Conservation (phyloP, 2,113 vertebrate species). For the Strigops habroptila region DNA sequence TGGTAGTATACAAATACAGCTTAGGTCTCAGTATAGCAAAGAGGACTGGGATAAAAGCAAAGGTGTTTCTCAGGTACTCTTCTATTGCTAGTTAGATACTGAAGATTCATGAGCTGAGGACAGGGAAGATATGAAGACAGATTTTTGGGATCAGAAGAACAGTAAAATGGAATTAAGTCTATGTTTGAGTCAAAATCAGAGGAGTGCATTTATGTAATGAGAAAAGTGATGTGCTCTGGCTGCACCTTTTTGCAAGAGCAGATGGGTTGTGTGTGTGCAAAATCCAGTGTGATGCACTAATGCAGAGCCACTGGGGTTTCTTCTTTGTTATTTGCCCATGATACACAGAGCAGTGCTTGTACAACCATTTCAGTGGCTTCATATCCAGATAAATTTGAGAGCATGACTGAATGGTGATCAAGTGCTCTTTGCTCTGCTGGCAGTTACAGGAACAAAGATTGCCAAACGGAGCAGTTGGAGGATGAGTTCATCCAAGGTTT, state of each 20-base stretch:
- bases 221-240: not conserved
- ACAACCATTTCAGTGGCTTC: not conserved
- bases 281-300: not conserved
- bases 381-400: not conserved
- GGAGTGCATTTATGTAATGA: not conserved
- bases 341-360: not conserved
- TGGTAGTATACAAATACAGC: not conserved
- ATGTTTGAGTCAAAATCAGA: not conserved
- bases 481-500: not conserved
- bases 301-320: not conserved
- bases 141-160: not conserved
- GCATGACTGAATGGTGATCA: fast-evolving
- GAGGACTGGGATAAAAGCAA: not conserved
- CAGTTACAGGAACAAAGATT: not conserved
- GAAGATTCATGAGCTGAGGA: not conserved
- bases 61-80: not conserved
- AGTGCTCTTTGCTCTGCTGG: not conserved
- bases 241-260: not conserved
- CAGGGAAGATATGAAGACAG: not conserved
- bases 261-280: not conserved
- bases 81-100: not conserved
- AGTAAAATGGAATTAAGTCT: not conserved
- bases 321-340: not conserved
- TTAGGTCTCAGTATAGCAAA: not conserved
- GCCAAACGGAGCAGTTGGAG: not conserved